These are phyloP conservation scores for Danio albolineatus DNA, from an alignment of 2,797 vertebrate genomes.

Conservation along the genomic window DNA sequence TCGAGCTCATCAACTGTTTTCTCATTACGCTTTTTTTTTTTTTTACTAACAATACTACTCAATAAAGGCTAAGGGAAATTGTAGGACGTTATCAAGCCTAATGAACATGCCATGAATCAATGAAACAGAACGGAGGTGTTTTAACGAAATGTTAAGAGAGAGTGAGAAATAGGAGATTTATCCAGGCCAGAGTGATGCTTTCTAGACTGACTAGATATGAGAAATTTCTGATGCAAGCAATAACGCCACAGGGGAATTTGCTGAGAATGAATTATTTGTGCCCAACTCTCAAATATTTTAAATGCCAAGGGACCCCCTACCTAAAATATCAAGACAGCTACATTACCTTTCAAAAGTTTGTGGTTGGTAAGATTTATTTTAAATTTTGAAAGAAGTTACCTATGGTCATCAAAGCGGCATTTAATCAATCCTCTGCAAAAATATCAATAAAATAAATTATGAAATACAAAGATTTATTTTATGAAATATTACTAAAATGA, in stretches of 20 bases:
- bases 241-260: neutral
- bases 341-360: too few relatives aligned
- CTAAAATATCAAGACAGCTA: neutral
- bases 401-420: too few relatives aligned
- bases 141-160: slow-evolving; percentile 7
- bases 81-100: neutral
- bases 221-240: slow-evolving; percentile 7
- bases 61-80: slow-evolving; percentile 18
- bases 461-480: too few relatives aligned
- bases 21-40: slow-evolving; percentile 56
- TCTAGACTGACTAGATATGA: neutral
- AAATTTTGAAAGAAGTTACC: too few relatives aligned
- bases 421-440: too few relatives aligned
- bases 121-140: neutral
- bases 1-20: slow-evolving; percentile 55
- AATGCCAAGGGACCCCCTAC: neutral
- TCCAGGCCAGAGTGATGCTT: neutral
- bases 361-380: too few relatives aligned
- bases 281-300: neutral
- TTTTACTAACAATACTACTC: slow-evolving; percentile 45
- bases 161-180: slow-evolving; percentile 11
- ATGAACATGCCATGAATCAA: slow-evolving; percentile 29
- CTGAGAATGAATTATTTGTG: slow-evolving; percentile 21
- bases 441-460: too few relatives aligned
- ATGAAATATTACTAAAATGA: too few relatives aligned